Base-by-base conservation (phyloP, 1,140 invertebrate genomes). In the Cheumatopsyche charites region DNA sequence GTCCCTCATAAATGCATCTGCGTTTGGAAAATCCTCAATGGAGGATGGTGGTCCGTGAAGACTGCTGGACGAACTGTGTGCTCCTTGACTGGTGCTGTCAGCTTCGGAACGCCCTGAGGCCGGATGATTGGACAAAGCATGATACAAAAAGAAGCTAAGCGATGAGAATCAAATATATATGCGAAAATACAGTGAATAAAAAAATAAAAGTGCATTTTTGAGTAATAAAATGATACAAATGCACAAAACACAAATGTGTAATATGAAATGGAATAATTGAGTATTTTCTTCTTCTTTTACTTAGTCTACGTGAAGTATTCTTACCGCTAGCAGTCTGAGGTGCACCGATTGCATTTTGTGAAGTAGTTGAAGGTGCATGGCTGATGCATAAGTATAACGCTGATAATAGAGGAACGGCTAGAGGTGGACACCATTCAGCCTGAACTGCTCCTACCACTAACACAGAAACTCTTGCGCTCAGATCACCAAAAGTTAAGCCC, bases 311-410 rank as follows among this genome's bases (percentile, higher is more conserved):
- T 58, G 9, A 11, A 1, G 21, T 36, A 11, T 26, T 70, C 69
- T 72, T 62, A 75, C 74, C 74, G 42, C 74, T 75, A 13, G 74
- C 67, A 13, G 71, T 68, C 13, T 73, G 71, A 0, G 67, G 71
- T 25, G 74, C 58, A 15, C 62, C 62, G 42, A 62, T 13, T 23
- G 47, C 21, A 11, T 70, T 70, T 68, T 72, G 70, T 13, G n/a
- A 47, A 41, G 47, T 62, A 62, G 17, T 66, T 4, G 43, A 36
- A 47, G 75, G 75, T 6, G 79, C 78, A 72, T 85, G 82, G 0
- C 82, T 77, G 67, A 83, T 80, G 70, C 82, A 83, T 58, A 85
- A 76, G 73, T 84, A 85, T 12, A 85, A 75, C 15, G 83, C 83
- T 26, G 77, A 78, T 4, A 85, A 78, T 62, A 85, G 77, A 65